These are phyloP conservation scores for Dinomys branickii DNA, from an alignment of 2,113 vertebrate genomes.

Conservation along the genomic window DNA sequence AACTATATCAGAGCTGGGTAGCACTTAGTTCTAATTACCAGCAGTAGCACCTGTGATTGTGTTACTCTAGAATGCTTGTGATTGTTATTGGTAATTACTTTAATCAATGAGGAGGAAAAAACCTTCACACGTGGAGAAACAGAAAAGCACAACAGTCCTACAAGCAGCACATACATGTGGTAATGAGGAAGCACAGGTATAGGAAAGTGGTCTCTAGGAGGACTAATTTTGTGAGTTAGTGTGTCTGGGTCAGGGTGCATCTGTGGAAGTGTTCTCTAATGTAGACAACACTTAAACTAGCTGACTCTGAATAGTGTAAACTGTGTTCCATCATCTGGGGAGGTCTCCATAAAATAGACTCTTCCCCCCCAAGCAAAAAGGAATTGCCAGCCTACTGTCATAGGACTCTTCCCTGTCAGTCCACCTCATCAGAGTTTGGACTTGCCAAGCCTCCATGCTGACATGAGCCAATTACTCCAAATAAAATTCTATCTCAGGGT, in stretches of 20 bases:
- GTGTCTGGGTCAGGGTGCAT: rapidly evolving
- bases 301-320: neutral
- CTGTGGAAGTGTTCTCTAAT: neutral
- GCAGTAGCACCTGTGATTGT: neutral
- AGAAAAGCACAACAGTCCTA: neutral
- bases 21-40: neutral
- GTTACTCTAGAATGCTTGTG: neutral
- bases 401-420: neutral
- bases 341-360: neutral
- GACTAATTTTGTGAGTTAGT: rapidly evolving
- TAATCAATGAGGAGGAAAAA: neutral
- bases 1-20: neutral
- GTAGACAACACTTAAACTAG: neutral
- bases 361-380: rapidly evolving
- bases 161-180: rapidly evolving
- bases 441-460: neutral
- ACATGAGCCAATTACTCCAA: neutral
- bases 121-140: neutral
- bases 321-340: neutral
- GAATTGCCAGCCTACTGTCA: neutral
- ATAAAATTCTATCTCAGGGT: neutral
- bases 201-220: no score
- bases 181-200: rapidly evolving
- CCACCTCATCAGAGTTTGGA: neutral
- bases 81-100: neutral